These are phyloP conservation scores for Pecten maximus DNA, from an alignment of 2,888 invertebrate genomes.

Conservation along the genomic window DNA sequence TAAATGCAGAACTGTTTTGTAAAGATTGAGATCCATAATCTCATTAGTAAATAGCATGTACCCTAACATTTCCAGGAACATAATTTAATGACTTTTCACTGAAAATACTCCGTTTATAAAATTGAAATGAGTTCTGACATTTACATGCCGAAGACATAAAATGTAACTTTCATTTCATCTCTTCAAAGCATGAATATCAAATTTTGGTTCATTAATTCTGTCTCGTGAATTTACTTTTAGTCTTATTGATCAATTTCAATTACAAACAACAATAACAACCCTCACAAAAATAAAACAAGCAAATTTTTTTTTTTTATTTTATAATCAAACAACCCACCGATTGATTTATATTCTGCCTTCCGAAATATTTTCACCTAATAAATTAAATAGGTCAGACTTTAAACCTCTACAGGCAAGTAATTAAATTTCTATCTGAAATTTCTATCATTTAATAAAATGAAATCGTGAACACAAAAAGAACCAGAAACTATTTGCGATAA, in stretches of 20 bases:
- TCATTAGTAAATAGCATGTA: background rate
- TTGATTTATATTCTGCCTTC: background rate
- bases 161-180: background rate
- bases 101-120: background rate
- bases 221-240: background rate
- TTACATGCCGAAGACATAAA: background rate
- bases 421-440: background rate
- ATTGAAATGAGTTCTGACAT: background rate
- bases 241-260: background rate
- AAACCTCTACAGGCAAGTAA: background rate
- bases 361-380: background rate
- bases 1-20: background rate
- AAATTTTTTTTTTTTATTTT: background rate
- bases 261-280: background rate
- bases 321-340: background rate
- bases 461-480: background rate
- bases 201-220: no score
- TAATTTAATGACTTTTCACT: background rate
- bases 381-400: background rate
- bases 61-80: background rate
- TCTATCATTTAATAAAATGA: background rate
- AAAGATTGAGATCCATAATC: background rate
- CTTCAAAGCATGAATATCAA: no score
- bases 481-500: background rate
- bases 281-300: background rate